These are phyloP conservation scores for Enteromius mattozi DNA, from an alignment of 2,797 vertebrate species.

Conservation along the genomic window DNA sequence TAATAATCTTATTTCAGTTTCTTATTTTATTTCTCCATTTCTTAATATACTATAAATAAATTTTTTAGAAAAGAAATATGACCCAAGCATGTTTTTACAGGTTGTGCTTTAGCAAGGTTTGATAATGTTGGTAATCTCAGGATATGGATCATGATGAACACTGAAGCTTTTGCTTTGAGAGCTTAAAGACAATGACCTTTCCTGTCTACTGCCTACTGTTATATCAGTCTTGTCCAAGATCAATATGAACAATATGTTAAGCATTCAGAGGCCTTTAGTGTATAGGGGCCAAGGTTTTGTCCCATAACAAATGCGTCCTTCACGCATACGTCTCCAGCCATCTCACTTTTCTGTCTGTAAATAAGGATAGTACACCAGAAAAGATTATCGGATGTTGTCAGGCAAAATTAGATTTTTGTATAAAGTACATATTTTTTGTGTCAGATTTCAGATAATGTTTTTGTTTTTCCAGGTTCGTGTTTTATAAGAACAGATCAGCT, in stretches of 20 bases:
- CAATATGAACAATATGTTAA: conserved; percentile 48
- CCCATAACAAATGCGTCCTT: conserved; percentile 29
- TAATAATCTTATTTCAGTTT: neutral
- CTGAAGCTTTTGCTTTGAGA: conserved; percentile 2
- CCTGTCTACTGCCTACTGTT: conserved; percentile 32
- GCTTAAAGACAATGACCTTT: conserved; percentile 33
- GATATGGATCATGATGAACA: neutral
- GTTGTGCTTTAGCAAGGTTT: neutral
- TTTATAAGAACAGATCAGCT: conserved; percentile 98
- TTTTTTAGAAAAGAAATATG: neutral
- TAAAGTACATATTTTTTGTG: neutral
- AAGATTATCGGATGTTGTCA: neutral
- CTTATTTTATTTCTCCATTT: neutral
- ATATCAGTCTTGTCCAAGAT: conserved; percentile 47
- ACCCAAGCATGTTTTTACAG: neutral
- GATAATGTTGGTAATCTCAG: neutral
- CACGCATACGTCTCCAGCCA: neutral
- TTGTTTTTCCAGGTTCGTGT: conserved; percentile 83
- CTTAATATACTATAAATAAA: neutral
- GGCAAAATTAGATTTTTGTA: neutral
- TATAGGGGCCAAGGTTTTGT: conserved; percentile 14
- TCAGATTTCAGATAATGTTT: conserved; percentile 13
- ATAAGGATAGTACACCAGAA: neutral
- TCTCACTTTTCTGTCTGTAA: conserved; percentile 2
- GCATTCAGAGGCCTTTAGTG: conserved; percentile 38